Evolutionary conservation across 2,113 vertebrate species (phyloP).

Genomic region (Gambusia affinis): DNA sequence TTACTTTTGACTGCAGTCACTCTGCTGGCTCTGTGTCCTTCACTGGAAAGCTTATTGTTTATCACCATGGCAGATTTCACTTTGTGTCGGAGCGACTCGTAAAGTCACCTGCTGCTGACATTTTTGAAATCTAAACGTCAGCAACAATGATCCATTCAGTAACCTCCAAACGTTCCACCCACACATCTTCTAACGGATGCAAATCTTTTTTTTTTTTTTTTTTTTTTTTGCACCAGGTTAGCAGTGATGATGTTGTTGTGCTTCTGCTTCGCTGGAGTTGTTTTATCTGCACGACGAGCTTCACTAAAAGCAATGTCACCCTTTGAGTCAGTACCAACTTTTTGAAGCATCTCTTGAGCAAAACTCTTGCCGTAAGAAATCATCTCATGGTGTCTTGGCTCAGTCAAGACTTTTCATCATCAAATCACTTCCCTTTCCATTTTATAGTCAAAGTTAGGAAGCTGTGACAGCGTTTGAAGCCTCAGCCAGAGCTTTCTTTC

Average conservation of each 20-base stretch:
- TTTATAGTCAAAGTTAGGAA: slow-evolving; percentile 28
- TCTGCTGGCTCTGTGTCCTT: slow-evolving; percentile 17
- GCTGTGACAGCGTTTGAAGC: slow-evolving; percentile 21
- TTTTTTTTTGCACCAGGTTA: slow-evolving; percentile 1
- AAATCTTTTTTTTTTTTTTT: neutral
- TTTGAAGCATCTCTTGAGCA: slow-evolving; percentile 26
- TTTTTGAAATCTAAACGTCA: slow-evolving; percentile 7
- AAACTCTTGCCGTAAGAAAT: slow-evolving; percentile 28
- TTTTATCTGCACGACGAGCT: slow-evolving; percentile 10
- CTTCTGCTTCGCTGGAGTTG: slow-evolving; percentile 2
- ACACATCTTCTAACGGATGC: neutral
- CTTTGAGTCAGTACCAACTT: slow-evolving; percentile 18
- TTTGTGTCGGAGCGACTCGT: neutral
- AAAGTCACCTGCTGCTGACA: neutral
- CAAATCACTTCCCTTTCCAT: slow-evolving; percentile 27
- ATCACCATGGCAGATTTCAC: slow-evolving; percentile 8
- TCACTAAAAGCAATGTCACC: slow-evolving; percentile 10
- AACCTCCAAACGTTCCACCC: neutral
- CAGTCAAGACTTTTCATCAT: slow-evolving; percentile 33
- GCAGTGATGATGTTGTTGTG: slow-evolving; percentile 6
- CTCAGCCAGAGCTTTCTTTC: slow-evolving; percentile 20
- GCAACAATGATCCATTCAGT: slow-evolving; percentile 1
- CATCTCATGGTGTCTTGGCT: slow-evolving; percentile 32
- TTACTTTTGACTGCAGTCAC: slow-evolving; percentile 21
- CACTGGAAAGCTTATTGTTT: neutral